Base-by-base conservation (phyloP, 2,113 vertebrate species). In the Alces alces region DNA sequence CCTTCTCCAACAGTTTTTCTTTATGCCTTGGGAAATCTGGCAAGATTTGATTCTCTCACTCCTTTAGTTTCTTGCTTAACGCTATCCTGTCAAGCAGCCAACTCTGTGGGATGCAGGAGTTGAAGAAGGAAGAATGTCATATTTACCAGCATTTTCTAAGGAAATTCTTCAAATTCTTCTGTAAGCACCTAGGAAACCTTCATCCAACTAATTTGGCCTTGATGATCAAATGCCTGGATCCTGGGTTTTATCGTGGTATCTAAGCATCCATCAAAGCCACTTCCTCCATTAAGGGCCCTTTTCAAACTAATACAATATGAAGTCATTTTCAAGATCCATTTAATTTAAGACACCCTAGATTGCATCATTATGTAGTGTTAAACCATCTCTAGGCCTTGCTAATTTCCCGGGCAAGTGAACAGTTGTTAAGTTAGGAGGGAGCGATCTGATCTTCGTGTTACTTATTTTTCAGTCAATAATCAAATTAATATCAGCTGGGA, bases 11-110 rank as follows among this genome's bases (percentile, higher is more conserved):
- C 43, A 66, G 52, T 86, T 95, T 79, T 94, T 92, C 91, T 33
- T 97, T 79, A 52, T 89, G 43, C 73, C 52, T 27, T 2, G 30
- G 93, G 93, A 97, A 95, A 80, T 96, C 97, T 97, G 96, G 89
- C 93, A 95, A 95, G 82, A 30, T 79, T 85, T 61, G 84, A 57
- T 87, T 92, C 64, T 85, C 54, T 91, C 76, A n/a, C 73, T 54
- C 50, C 76, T 84, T 95, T 70, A 83, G 55, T 55, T 76, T 96
- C 89, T 89, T 86, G 55, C 83, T 94, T 95, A 89, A 79, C 19
- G 33, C 52, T 58, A 1, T 86, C 89, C 86, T 97, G 86, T 89
- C 89, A 91, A 93, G 43, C 78, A 89, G 93, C 93, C 94, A 97
- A 61, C 78, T 86, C 60, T 39, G 27, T 76, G 85, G 73, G 36